These are phyloP conservation scores for Zootoca vivipara DNA, from an alignment of 2,113 vertebrate genomes.

Conservation along the genomic window DNA sequence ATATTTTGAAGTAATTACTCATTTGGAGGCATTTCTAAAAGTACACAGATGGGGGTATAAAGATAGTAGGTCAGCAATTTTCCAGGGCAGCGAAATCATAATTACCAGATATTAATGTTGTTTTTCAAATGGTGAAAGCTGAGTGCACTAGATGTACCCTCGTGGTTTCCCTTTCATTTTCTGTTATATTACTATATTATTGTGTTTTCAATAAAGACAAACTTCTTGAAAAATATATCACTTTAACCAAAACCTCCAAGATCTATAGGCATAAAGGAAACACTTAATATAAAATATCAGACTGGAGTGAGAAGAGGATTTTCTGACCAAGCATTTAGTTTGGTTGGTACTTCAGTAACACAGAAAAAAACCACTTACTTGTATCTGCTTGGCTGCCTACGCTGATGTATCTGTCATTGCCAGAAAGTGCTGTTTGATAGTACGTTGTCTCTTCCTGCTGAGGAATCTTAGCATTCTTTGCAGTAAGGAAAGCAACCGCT, in stretches of 20 bases:
- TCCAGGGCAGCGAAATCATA: not conserved
- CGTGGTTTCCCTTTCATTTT: not conserved
- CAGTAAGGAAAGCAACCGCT: slow-evolving; percentile 93
- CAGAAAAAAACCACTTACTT: slow-evolving; percentile 79
- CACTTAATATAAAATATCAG: not conserved
- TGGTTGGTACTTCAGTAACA: slow-evolving; percentile 14
- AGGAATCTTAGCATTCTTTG: slow-evolving; percentile 93
- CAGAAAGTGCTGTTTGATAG: slow-evolving; percentile 92
- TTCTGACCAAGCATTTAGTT: slow-evolving; percentile 8
- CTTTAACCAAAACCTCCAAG: not conserved
- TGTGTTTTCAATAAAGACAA: not conserved
- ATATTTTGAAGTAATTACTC: not conserved
- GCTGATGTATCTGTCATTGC: slow-evolving; percentile 95
- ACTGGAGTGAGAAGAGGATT: not conserved
- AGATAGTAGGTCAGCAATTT: not conserved
- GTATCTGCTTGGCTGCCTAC: slow-evolving; percentile 97
- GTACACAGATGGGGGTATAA: not conserved
- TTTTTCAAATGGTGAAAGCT: not conserved
- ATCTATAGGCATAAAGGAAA: not conserved
- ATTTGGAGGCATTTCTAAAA: not conserved
- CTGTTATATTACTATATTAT: not conserved
- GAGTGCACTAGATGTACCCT: not conserved
- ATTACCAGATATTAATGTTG: not conserved
- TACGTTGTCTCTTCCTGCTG: slow-evolving; percentile 92
- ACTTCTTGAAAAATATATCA: not conserved